A percentile compares a stretch with the other conserved stretches of the same genome.
Conservation (phyloP, 2,888 invertebrate genomes). For the Globia sparganii region DNA sequence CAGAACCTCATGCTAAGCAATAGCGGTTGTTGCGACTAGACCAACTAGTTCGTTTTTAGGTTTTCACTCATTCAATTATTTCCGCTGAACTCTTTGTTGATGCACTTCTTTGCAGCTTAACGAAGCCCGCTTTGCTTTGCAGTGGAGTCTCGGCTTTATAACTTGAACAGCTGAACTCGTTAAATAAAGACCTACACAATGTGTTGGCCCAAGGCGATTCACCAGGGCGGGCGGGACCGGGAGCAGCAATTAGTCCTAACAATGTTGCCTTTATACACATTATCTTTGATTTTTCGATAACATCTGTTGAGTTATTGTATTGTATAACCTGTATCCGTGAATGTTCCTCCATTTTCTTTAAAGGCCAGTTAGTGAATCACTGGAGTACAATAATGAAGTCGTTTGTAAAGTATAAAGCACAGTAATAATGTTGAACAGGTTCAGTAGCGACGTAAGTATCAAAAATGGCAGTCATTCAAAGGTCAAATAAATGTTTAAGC, state of each 20-base stretch:
- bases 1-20: not conserved
- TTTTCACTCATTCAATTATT: not conserved
- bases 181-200: constrained; percentile 76
- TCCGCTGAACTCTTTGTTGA: not conserved
- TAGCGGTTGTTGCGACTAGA: not conserved
- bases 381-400: constrained; percentile 30
- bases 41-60: not conserved
- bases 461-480: constrained; percentile 26
- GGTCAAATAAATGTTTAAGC: constrained; percentile 28
- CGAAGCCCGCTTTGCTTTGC: not conserved
- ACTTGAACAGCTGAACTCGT: constrained; percentile 51
- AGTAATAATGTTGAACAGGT: constrained; percentile 24
- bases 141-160: not conserved
- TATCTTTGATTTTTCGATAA: constrained; percentile 75
- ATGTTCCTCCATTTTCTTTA: constrained; percentile 47
- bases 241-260: constrained; percentile 83
- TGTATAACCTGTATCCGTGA: constrained; percentile 61
- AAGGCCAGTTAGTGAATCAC: constrained; percentile 61
- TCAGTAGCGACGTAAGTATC: constrained; percentile 24
- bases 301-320: constrained; percentile 74
- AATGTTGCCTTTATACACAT: constrained; percentile 78
- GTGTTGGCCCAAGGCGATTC: constrained; percentile 70
- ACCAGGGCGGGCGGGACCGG: constrained; percentile 76
- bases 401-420: constrained; percentile 34
- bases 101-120: not conserved